phyloP scores from a whole-genome alignment of 1,140 invertebrate species.

The Aphaenogaster floridana region DNA sequence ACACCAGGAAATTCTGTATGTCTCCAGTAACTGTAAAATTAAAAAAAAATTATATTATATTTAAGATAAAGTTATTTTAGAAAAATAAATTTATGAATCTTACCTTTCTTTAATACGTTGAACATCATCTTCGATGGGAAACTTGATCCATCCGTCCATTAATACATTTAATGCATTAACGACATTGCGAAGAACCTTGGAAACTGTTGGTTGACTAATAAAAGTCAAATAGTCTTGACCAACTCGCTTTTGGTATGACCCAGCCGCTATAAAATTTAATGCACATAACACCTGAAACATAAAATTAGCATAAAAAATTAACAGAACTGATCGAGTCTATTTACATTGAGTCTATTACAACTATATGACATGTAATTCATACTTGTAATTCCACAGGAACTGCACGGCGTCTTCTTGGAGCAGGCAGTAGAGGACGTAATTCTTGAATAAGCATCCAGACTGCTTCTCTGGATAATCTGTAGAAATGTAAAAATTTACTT shows the following conservation, averaged over 20 bases:
- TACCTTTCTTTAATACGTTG: neutral
- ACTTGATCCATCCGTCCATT: neutral
- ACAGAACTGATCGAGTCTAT: neutral
- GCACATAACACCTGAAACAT: neutral
- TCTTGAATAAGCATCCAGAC: neutral
- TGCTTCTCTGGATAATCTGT: neutral
- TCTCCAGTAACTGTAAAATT: neutral
- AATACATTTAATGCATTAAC: conserved; percentile 5
- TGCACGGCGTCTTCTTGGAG: neutral
- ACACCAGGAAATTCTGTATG: neutral
- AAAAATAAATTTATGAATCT: neutral
- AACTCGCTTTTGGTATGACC: conserved; percentile 6
- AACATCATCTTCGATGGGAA: neutral
- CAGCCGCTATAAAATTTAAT: conserved; percentile 7
- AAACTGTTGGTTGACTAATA: neutral
- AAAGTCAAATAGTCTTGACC: neutral
- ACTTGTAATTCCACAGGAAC: neutral
- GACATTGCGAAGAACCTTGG: neutral
- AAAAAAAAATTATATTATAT: neutral
- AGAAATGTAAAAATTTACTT: no score
- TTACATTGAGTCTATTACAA: neutral
- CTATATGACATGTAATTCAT: neutral
- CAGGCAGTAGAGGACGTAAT: neutral
- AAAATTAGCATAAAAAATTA: neutral
- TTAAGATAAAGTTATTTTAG: no score